Conservation (phyloP, 2,113 vertebrate species). For the Halichoerus grypus region DNA sequence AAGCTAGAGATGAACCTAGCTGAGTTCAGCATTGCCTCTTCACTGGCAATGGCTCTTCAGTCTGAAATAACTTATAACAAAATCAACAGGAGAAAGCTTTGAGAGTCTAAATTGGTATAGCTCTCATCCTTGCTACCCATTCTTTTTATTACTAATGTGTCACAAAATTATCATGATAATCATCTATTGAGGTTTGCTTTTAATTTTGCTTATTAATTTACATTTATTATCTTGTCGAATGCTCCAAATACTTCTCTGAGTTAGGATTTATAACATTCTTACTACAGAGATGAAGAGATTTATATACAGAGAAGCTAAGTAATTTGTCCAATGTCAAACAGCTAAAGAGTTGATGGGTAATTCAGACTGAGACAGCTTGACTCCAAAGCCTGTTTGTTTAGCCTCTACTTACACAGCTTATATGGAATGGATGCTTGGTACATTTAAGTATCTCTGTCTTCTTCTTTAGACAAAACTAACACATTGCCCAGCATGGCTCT, state of each 20-base stretch:
- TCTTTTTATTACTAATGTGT: not conserved
- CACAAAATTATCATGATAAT: not conserved
- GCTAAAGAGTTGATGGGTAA: not conserved
- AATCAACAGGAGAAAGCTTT: not conserved
- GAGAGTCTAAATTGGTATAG: not conserved
- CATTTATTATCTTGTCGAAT: not conserved
- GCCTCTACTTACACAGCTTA: not conserved
- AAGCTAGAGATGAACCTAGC: not conserved
- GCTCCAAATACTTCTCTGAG: not conserved
- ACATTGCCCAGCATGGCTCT: not conserved
- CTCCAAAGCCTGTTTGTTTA: not conserved
- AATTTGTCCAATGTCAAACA: not conserved
- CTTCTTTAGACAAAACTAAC: not conserved
- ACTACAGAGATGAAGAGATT: not conserved
- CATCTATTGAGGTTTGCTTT: not conserved
- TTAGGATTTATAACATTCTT: not conserved
- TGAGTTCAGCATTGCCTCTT: not conserved
- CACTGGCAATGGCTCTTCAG: not conserved
- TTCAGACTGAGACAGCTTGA: not conserved
- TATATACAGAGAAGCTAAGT: not conserved
- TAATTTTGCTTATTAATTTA: not conserved
- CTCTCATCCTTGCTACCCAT: not conserved
- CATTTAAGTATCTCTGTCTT: not conserved
- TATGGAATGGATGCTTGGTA: not conserved
- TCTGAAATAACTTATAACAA: not conserved